Base-by-base conservation (phyloP, 2,113 vertebrate species). In the Himantopus leucocephalus region DNA sequence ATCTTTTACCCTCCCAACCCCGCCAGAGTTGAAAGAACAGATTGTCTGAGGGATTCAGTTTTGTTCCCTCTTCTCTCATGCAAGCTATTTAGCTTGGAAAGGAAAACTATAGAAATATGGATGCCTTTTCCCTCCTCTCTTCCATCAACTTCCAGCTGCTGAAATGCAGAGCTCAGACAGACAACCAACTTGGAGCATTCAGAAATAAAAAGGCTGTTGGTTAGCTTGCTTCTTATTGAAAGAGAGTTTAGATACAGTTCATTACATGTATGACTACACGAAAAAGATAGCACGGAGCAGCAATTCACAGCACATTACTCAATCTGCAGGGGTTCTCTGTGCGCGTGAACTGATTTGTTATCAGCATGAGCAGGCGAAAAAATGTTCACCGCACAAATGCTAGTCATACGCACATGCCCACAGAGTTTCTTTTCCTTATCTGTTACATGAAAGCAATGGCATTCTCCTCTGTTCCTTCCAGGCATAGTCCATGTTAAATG, bases 41-140 rank as follows among this genome's bases (percentile, higher is more conserved):
- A 80, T 92, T 92, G 88, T 90, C 88, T 88, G 60, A 83, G 53
- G 72, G 66, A 88, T 92, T 92, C 76, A 75, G 72, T 91, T 90
- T 47, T 70, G 55, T 77, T 91, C 73, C 47, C n/a, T 88, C 22
- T 91, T 92, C 68, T 84, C 73, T 89, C 68, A 72, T 78, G 73
- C 64, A 77, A 95, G 47, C 47, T 88, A 80, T 77, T 90, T 93
- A 88, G 59, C 83, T 87, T 72, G 83, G 73, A 95, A 92, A 84
- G 35, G 43, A 89, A 87, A 95, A 78, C 80, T 76, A 30, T 30
- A 71, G 89, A 82, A 94, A 70, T 47, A 72, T 4, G n/a, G 41
- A 45, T 71, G 41, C 18, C 34, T 94, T 81, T 89, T 67, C 21
- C 64, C 30, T 84, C 30, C 50, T 93, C 35, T 80, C 30, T 81